Evolutionary conservation across 1,140 invertebrate species (phyloP).

Genomic region (honey bee (Apis mellifera)): DNA sequence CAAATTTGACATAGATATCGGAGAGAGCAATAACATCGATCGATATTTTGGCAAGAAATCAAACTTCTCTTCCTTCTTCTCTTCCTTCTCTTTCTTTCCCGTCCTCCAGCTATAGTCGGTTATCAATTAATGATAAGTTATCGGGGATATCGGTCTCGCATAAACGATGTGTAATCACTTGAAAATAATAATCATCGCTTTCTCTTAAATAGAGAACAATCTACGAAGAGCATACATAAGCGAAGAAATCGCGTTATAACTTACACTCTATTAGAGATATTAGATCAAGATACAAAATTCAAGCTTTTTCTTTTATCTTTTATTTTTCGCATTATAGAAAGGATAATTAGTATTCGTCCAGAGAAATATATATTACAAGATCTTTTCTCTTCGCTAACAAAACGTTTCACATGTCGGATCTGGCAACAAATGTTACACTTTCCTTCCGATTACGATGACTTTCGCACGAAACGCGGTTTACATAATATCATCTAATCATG

Average conservation of each 20-base stretch:
- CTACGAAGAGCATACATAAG: background rate
- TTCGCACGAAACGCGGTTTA: conserved; percentile 29
- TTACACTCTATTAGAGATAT: background rate
- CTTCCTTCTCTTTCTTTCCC: background rate
- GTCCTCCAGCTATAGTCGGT: no score
- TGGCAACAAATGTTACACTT: conserved; percentile 30
- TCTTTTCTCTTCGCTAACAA: conserved; percentile 7
- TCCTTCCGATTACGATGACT: conserved; percentile 13
- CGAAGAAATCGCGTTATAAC: background rate
- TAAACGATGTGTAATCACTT: background rate
- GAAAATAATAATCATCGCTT: conserved; percentile 22
- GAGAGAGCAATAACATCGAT: background rate
- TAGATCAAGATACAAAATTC: background rate
- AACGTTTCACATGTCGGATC: background rate
- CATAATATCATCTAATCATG: background rate
- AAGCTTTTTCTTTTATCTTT: background rate
- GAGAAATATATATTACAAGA: background rate
- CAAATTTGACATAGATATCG: conserved; percentile 39
- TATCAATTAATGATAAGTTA: conserved; percentile 46
- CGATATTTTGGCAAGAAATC: background rate
- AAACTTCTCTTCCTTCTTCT: no score
- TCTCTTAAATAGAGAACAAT: background rate
- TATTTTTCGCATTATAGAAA: background rate
- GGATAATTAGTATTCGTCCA: background rate
- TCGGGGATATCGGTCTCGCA: conserved; percentile 23